A percentile compares a stretch with the other conserved stretches of the same genome.
Evolutionary conservation across 2,113 vertebrate species (phyloP).

Genomic region (Limanda limanda): DNA sequence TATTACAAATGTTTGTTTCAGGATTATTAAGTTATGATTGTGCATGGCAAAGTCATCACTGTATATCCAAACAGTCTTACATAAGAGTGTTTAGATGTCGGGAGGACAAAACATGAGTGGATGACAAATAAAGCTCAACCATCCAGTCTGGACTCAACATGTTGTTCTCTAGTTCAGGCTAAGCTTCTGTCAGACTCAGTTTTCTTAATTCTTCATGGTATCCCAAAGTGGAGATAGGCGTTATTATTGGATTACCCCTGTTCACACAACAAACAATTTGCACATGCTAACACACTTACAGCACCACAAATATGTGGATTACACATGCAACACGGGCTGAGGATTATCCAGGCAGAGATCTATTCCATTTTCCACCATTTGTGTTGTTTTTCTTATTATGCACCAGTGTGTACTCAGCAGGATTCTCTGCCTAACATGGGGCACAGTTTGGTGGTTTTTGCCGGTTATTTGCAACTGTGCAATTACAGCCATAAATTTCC

Average conservation of each 20-base stretch:
- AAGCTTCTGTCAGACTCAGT: slow-evolving; percentile 42
- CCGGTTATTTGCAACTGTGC: slow-evolving; percentile 69
- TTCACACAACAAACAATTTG: neutral
- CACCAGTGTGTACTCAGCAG: slow-evolving; percentile 60
- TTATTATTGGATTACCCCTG: slow-evolving; percentile 11
- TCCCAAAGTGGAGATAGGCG: slow-evolving; percentile 2
- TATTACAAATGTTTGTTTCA: slow-evolving; percentile 24
- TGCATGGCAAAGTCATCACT: slow-evolving; percentile 45
- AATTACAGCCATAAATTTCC: slow-evolving; percentile 74
- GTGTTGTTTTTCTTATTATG: slow-evolving; percentile 29
- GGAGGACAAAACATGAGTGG: slow-evolving; percentile 32
- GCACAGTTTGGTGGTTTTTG: slow-evolving; percentile 63
- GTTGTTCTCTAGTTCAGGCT: slow-evolving; percentile 44
- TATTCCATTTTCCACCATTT: slow-evolving; percentile 50
- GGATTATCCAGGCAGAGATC: slow-evolving; percentile 15
- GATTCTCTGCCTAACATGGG: slow-evolving; percentile 41
- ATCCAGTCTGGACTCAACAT: slow-evolving; percentile 28
- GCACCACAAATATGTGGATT: neutral
- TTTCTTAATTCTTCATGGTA: slow-evolving; percentile 40
- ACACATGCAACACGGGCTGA: neutral
- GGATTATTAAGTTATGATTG: slow-evolving; percentile 39
- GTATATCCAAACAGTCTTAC: slow-evolving; percentile 40
- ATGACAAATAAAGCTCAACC: slow-evolving; percentile 24
- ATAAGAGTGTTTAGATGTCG: slow-evolving; percentile 41
- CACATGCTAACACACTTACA: slow-evolving; percentile 1